Conservation (phyloP, 2,888 invertebrate species). For the Acanthosepion esculentum region DNA sequence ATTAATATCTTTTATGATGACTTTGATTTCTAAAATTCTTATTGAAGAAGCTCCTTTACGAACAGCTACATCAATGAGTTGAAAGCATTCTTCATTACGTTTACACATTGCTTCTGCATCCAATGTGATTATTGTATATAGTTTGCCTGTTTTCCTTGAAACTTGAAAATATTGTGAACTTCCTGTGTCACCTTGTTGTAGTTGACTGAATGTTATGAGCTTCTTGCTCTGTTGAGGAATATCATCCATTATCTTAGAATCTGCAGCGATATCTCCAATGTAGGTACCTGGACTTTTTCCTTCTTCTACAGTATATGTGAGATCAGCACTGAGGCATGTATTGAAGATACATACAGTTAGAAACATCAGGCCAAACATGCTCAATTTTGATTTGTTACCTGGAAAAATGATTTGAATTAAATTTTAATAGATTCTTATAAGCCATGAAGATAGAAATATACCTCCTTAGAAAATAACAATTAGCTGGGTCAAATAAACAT, state of each 20-base stretch:
- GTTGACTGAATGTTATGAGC: background rate
- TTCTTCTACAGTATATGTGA: slow-evolving; percentile 34
- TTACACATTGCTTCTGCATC: slow-evolving; percentile 38
- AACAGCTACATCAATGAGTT: slow-evolving; percentile 1
- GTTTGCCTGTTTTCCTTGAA: background rate
- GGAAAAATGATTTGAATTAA: too few species aligned
- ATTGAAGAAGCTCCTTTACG: background rate
- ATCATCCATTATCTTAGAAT: slow-evolving; percentile 3
- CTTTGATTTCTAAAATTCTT: slow-evolving; percentile 37
- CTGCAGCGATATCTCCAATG: slow-evolving; percentile 20
- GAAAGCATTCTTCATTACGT: slow-evolving; percentile 16
- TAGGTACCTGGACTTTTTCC: slow-evolving; percentile 35
- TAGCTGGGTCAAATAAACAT: too few species aligned
- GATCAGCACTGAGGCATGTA: background rate
- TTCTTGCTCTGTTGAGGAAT: background rate
- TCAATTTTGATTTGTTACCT: background rate
- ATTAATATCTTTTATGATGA: slow-evolving; percentile 36
- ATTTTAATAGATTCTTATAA: too few species aligned
- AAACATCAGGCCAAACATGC: background rate
- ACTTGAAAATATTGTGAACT: background rate
- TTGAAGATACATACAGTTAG: background rate
- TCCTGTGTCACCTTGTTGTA: background rate
- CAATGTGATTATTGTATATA: slow-evolving; percentile 20
- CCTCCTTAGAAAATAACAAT: too few species aligned
- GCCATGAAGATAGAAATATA: too few species aligned